These are phyloP conservation scores for Leucoraja ocellata DNA, from an alignment of 2,797 vertebrate genomes.

Conservation along the genomic window DNA sequence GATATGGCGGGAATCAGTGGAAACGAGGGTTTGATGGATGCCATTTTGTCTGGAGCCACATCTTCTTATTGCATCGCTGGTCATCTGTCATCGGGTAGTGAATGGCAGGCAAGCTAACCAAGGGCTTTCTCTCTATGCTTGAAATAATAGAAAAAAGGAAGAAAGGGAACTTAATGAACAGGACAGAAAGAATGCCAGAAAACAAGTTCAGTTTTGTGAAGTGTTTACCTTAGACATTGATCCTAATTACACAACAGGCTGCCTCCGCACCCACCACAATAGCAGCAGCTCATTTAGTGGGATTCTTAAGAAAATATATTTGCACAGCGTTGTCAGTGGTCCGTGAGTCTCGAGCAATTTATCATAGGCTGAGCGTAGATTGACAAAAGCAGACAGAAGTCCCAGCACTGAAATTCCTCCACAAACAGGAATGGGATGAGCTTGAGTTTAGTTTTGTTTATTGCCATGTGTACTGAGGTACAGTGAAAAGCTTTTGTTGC, in stretches of 20 bases:
- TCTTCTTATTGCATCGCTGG: neutral
- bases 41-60: neutral
- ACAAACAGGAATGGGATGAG: neutral
- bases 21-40: neutral
- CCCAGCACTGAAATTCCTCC: neutral
- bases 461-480: no score
- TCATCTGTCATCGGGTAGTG: constrained; percentile 26
- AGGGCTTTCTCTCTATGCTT: neutral
- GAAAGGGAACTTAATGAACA: constrained; percentile 16
- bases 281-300: constrained; percentile 42
- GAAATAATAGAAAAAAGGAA: neutral
- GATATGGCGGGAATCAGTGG: neutral
- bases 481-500: no score
- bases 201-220: constrained; percentile 16
- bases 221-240: neutral
- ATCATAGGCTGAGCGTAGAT: constrained; percentile 40
- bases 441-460: no score
- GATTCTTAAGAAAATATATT: constrained; percentile 46
- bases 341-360: constrained; percentile 47
- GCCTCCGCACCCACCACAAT: constrained; percentile 41
- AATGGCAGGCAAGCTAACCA: constrained; percentile 27
- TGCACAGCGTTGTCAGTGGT: constrained; percentile 45
- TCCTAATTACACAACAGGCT: constrained; percentile 43
- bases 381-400: constrained; percentile 9
- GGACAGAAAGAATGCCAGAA: constrained; percentile 13